Evolutionary conservation across 2,797 vertebrate species (phyloP).

Genomic region (Labeo calbasu): DNA sequence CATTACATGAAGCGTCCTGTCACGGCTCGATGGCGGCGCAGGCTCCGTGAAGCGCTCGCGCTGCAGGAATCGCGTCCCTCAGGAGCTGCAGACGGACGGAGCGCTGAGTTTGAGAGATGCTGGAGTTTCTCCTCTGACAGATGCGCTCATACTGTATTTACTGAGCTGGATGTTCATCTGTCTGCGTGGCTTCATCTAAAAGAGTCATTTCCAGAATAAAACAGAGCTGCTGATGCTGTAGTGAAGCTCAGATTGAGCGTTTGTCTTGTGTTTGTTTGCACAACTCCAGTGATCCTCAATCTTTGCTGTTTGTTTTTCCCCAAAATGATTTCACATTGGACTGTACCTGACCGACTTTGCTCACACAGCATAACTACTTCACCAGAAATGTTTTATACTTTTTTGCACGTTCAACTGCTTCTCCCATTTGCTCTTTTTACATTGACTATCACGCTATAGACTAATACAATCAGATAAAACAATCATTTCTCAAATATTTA

Average conservation of each 20-base stretch:
- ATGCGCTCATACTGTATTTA: neutral
- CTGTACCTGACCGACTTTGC: too few relatives aligned
- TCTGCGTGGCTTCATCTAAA: constrained; percentile 2
- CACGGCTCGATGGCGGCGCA: constrained; percentile 73
- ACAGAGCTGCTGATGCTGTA: neutral
- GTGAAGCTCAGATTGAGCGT: neutral
- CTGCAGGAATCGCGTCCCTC: constrained; percentile 58
- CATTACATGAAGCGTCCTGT: constrained; percentile 80
- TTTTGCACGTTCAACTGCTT: too few relatives aligned
- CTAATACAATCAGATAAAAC: too few relatives aligned
- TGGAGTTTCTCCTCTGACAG: constrained; percentile 62
- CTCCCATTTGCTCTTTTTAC: too few relatives aligned
- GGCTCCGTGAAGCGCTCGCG: neutral
- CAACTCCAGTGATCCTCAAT: too few relatives aligned
- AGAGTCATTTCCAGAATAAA: constrained; percentile 3
- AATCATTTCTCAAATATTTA: too few relatives aligned
- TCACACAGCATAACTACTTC: too few relatives aligned
- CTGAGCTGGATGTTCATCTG: neutral
- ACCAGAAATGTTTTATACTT: too few relatives aligned
- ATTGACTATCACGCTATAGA: too few relatives aligned
- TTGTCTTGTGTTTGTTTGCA: neutral
- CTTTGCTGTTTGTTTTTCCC: too few relatives aligned
- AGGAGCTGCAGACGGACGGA: constrained; percentile 57
- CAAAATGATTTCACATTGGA: too few relatives aligned
- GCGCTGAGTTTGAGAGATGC: constrained; percentile 75